phyloP scores from a whole-genome alignment of 1,140 invertebrate genomes.

The Trachymyrmex cornetzi region DNA sequence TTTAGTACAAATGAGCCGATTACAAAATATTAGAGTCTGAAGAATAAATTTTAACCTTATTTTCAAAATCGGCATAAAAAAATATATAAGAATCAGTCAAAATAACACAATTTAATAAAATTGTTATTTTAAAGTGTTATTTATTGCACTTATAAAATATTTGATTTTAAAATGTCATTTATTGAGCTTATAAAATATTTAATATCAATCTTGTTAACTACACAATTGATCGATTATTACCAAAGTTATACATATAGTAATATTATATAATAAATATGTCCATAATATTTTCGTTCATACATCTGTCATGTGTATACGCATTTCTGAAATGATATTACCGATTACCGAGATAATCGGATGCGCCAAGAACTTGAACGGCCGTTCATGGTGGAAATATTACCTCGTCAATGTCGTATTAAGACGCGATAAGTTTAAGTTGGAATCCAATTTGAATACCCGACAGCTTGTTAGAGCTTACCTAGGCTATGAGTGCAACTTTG shows the following conservation, averaged over 20 bases:
- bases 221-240: background rate
- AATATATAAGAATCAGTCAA: no score
- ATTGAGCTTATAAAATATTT: background rate
- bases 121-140: no score
- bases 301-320: background rate
- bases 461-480: conserved; percentile 66
- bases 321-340: conserved; percentile 4
- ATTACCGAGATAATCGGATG: conserved; percentile 24
- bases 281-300: background rate
- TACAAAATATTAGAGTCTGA: no score
- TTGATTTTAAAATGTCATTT: background rate
- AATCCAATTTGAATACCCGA: conserved; percentile 69
- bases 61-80: no score
- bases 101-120: no score
- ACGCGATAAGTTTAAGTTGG: conserved; percentile 72
- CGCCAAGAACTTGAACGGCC: background rate
- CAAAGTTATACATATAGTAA: background rate
- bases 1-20: no score
- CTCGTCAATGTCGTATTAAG: conserved; percentile 73
- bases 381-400: conserved; percentile 59
- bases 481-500: conserved; percentile 67
- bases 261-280: background rate
- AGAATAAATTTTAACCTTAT: no score
- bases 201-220: background rate
- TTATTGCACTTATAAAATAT: background rate